phyloP scores from a whole-genome alignment of 1,140 invertebrate genomes.

The Phortica variegata region DNA sequence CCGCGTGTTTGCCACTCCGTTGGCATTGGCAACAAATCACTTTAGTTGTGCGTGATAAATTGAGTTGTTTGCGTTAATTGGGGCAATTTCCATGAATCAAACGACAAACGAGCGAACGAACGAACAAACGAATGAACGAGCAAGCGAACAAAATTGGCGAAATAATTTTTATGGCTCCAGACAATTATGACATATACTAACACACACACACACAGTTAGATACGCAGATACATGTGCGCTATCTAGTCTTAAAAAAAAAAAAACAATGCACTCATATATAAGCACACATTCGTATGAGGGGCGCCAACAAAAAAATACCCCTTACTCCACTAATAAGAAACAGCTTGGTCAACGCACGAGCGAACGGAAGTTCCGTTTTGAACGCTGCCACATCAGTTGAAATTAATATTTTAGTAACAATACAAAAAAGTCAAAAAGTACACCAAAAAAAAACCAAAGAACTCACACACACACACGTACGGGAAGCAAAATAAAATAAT shows the following conservation, averaged over 20 bases:
- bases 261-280: background rate
- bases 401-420: too few relatives aligned
- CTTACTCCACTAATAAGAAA: too few relatives aligned
- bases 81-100: slow-evolving; percentile 46
- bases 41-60: slow-evolving; percentile 54
- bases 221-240: background rate
- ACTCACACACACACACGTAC: slow-evolving; percentile 14
- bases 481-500: slow-evolving; percentile 1
- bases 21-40: slow-evolving; percentile 54
- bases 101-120: too few relatives aligned
- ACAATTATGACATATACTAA: slow-evolving; percentile 16
- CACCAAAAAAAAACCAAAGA: too few relatives aligned
- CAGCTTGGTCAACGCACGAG: too few relatives aligned
- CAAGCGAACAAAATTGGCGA: slow-evolving; percentile 10
- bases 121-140: too few relatives aligned
- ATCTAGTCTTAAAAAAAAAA: too few relatives aligned
- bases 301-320: too few relatives aligned
- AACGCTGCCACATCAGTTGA: too few relatives aligned
- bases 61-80: slow-evolving; percentile 54
- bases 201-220: background rate
- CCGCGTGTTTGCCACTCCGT: slow-evolving; percentile 18
- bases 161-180: slow-evolving; percentile 9
- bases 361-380: too few relatives aligned
- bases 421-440: too few relatives aligned
- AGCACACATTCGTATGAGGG: too few relatives aligned